These are phyloP conservation scores for Stegodyphus dumicola DNA, from an alignment of 1,140 invertebrate genomes.

Conservation along the genomic window DNA sequence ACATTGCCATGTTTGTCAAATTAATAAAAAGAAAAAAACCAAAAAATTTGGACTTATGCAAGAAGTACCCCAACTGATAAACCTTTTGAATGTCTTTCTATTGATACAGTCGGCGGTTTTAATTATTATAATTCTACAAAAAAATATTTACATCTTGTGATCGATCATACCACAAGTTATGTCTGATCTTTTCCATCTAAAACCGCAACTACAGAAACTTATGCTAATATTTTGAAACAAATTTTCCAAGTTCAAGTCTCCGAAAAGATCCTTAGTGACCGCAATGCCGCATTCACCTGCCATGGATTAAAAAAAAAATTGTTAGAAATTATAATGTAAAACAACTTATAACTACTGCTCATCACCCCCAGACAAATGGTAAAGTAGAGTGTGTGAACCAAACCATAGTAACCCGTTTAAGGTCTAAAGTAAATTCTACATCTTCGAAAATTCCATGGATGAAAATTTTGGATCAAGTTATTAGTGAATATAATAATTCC, in stretches of 20 bases:
- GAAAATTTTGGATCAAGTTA: too few species aligned
- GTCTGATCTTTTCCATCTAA: not conserved
- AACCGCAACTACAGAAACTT: conserved; percentile 9
- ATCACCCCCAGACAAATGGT: not conserved
- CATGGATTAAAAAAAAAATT: not conserved
- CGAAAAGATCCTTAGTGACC: not conserved
- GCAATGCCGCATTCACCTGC: not conserved
- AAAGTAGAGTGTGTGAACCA: not conserved
- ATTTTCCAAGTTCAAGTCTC: conserved; percentile 1
- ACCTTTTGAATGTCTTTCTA: too few species aligned
- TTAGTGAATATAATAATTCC: too few species aligned
- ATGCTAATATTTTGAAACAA: too few species aligned
- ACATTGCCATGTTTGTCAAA: too few species aligned
- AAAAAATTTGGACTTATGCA: too few species aligned
- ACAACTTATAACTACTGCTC: not conserved
- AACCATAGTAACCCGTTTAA: not conserved
- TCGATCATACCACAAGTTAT: conserved; percentile 8
- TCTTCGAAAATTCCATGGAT: too few species aligned
- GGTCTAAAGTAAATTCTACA: not conserved
- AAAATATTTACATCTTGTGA: conserved; percentile 19
- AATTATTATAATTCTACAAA: conserved; percentile 15
- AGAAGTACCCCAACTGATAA: too few species aligned
- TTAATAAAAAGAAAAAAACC: too few species aligned
- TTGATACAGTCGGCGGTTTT: too few species aligned
- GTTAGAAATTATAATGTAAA: not conserved